These are phyloP conservation scores for sheep (Ovis aries) DNA, from an alignment of 2,113 vertebrate species.

Conservation along the genomic window ARS-UI_Ramb_v3.0 NC_056056.1:51652001-51652500, in stretches of 20 bases:
- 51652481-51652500: not conserved
- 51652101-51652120: not conserved
- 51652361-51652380: not conserved
- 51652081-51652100: not conserved
- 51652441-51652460: conserved; percentile 10
- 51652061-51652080: not conserved
- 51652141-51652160: not conserved
- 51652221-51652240: not conserved
- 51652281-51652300: not conserved
- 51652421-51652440: not conserved
- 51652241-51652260: not conserved
- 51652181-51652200: conserved; percentile 9
- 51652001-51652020: not conserved
- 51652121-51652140: not conserved
- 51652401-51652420: not conserved
- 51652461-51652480: not conserved
- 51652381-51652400: not conserved
- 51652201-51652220: not conserved
- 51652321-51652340: not conserved
- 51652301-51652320: not conserved
- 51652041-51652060: not conserved
- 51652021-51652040: not conserved
- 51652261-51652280: not conserved
- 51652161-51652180: not conserved
- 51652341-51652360: not conserved